Base-by-base conservation (phyloP, 1,140 invertebrate genomes). In the Sesamia nonagrioides region DNA sequence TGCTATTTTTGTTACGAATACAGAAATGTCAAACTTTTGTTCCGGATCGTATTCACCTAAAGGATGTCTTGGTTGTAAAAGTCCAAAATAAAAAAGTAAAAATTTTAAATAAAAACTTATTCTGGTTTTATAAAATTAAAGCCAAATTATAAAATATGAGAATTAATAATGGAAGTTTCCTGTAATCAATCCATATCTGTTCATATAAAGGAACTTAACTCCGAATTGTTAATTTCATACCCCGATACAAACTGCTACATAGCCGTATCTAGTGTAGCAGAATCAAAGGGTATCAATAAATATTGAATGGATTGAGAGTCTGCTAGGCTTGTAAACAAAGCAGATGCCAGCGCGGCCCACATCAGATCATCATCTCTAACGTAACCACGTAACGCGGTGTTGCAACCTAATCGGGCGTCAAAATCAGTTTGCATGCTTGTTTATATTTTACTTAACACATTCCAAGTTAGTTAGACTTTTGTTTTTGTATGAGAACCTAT, bases 1-100 rank as follows among this genome's bases (percentile, higher is more conserved):
- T 60, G 58, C 42, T 75, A 61, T 75, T 75, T 63, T 75, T 37
- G 40, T 35, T 75, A 33, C 42, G 58, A 17, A 42, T 4, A 75
- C 17, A 37, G 73, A 75, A 75, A 75, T 33, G 50, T 63, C 37
- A 63, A 75, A 63, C 73, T 61, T 50, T 63, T 18, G 58, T 75
- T 75, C 73, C 73, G 73, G 73, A 63, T 33, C 7, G 27, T 37
- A 27, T 72, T 60, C 56, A 42, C 1, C 21, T 33, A n/a, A 50
- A n/a, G 45, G n/a, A 50, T 50, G 45, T n/a, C 6, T 50, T 50
- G 45, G 45, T 50, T n/a, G 11, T 50, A 50, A 50, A 45, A 11
- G 4, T 45, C n/a, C 45, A 13, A 50, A n/a, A n/a, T n/a, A n/a
- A n/a, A n/a, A n/a, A n/a, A n/a, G n/a, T n/a, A n/a, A n/a, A n/a